Evolutionary conservation across 2,797 vertebrate species (phyloP).

Genomic region (Lithobates sylvaticus): DNA sequence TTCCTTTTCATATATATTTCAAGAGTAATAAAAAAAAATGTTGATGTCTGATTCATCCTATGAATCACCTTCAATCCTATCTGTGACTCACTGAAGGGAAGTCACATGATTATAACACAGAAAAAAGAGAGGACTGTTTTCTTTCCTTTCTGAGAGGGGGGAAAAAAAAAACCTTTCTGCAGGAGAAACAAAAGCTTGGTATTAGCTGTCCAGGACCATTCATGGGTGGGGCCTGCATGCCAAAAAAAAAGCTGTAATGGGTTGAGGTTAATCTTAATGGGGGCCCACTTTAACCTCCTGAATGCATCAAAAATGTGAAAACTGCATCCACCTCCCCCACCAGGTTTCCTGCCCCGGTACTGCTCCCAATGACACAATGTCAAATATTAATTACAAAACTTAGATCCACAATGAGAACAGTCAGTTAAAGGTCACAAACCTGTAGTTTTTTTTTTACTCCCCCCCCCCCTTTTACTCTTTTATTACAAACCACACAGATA

Average conservation of each 20-base stretch:
- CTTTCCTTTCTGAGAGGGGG: constrained; percentile 66
- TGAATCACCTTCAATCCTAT: constrained; percentile 70
- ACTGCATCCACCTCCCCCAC: constrained; percentile 58
- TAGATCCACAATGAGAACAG: background rate
- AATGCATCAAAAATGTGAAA: constrained; percentile 75
- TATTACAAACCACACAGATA: background rate
- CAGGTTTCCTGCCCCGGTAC: constrained; percentile 54
- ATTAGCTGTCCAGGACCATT: constrained; percentile 80
- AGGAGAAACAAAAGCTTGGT: constrained; percentile 87
- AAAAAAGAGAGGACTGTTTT: constrained; percentile 76
- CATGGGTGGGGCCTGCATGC: constrained; percentile 83
- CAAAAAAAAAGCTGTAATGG: constrained; percentile 81
- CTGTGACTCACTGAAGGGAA: constrained; percentile 80
- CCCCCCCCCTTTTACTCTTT: background rate
- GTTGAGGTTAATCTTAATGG: constrained; percentile 83
- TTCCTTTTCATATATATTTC: constrained; percentile 27
- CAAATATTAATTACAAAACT: background rate
- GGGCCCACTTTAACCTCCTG: constrained; percentile 84
- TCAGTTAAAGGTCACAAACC: background rate
- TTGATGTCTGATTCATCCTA: constrained; percentile 64
- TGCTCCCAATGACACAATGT: constrained; percentile 10
- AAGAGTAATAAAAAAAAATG: constrained; percentile 51
- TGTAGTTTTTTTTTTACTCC: background rate
- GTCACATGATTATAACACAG: constrained; percentile 81
- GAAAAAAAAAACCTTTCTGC: constrained; percentile 72